These are phyloP conservation scores for Syngnathus typhle DNA, from an alignment of 2,113 vertebrate genomes.

Conservation along the genomic window DNA sequence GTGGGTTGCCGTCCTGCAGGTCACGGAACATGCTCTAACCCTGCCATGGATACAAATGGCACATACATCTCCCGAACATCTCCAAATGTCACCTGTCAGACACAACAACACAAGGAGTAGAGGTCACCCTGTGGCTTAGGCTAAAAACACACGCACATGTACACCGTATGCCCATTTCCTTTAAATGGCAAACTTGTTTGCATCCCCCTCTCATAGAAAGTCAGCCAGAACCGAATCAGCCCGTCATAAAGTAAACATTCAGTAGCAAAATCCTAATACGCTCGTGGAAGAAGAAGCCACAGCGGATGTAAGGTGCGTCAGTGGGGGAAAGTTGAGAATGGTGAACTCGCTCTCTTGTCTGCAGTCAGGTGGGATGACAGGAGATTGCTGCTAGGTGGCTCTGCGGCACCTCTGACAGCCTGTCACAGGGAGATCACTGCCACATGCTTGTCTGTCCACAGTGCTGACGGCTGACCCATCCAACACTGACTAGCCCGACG, in stretches of 20 bases:
- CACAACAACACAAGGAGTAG: constrained; percentile 19
- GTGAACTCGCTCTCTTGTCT: constrained; percentile 52
- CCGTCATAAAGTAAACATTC: constrained; percentile 18
- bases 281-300: constrained; percentile 32
- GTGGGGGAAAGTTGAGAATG: constrained; percentile 44
- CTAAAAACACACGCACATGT: constrained; percentile 33
- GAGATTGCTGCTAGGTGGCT: constrained; percentile 57
- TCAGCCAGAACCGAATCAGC: constrained; percentile 23
- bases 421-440: constrained; percentile 64
- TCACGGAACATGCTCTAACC: constrained; percentile 64
- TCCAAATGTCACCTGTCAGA: constrained; percentile 69
- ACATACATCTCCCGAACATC: constrained; percentile 58
- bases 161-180: neutral
- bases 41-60: constrained; percentile 68
- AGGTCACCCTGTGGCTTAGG: constrained; percentile 37
- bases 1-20: constrained; percentile 54
- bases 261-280: constrained; percentile 25
- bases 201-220: constrained; percentile 19
- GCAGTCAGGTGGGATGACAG: constrained; percentile 65
- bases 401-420: constrained; percentile 57
- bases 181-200: constrained; percentile 41
- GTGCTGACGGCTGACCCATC: constrained; percentile 65
- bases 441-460: constrained; percentile 69
- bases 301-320: constrained; percentile 11
- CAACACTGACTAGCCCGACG: constrained; percentile 54